A percentile compares a stretch with the other conserved stretches of the same genome.
phyloP scores from a whole-genome alignment of 2,113 vertebrate genomes.

The Sinocyclocheilus rhinocerous region DNA sequence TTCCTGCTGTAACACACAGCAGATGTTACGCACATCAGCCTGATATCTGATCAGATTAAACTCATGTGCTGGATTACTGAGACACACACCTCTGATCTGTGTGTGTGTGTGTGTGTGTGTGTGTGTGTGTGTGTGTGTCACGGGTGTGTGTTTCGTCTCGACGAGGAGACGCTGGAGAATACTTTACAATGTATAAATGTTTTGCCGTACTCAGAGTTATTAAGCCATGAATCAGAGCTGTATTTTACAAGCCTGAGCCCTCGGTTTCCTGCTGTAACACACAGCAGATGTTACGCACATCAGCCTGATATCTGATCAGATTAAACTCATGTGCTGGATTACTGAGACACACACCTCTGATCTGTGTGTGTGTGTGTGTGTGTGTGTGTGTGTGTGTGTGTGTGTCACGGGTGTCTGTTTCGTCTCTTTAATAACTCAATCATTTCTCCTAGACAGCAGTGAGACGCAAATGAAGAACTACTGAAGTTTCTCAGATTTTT shows the following conservation, averaged over 20 bases:
- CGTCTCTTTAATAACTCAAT: too few species aligned
- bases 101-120: too few species aligned
- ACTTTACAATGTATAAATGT: conserved; percentile 59
- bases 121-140: too few species aligned
- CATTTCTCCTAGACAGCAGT: too few species aligned
- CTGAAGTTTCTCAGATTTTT: too few species aligned
- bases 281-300: conserved; percentile 76
- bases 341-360: neutral
- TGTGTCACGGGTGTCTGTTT: too few species aligned
- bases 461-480: too few species aligned
- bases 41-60: neutral
- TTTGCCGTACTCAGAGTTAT: conserved; percentile 58
- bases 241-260: conserved; percentile 65
- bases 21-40: conserved; percentile 73
- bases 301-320: neutral
- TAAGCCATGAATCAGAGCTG: conserved; percentile 53
- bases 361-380: neutral
- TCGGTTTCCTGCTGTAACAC: conserved; percentile 76
- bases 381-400: too few species aligned
- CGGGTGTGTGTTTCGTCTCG: too few species aligned
- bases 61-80: neutral
- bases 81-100: neutral
- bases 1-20: conserved; percentile 77
- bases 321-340: too few species aligned
- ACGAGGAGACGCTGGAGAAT: too few species aligned